Evolutionary conservation across 2,113 vertebrate species (phyloP).

Genomic region (Burhinus bistriatus): DNA sequence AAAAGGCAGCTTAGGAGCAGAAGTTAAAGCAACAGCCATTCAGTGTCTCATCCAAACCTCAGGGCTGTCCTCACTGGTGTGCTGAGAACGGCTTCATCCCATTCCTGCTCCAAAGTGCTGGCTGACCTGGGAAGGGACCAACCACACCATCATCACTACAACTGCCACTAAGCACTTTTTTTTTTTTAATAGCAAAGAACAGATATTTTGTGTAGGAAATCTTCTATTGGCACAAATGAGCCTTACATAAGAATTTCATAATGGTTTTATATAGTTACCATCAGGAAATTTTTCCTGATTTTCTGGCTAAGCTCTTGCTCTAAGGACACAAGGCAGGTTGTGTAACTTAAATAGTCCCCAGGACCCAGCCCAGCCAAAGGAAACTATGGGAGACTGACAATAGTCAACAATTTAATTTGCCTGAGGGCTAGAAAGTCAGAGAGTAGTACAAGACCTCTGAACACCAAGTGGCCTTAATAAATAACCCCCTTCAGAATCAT

Average conservation of each 20-base stretch:
- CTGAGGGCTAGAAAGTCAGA: not conserved
- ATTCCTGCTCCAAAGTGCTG: not conserved
- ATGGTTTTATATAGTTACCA: not conserved
- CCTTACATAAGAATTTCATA: not conserved
- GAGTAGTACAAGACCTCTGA: not conserved
- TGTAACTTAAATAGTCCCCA: not conserved
- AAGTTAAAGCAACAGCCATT: not conserved
- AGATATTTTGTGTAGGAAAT: not conserved
- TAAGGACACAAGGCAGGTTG: not conserved
- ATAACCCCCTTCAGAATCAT: not conserved
- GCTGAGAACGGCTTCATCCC: rapidly evolving
- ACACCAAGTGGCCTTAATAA: not conserved
- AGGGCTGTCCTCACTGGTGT: not conserved
- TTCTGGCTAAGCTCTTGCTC: not conserved
- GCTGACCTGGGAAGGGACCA: not conserved
- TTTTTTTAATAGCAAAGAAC: not conserved
- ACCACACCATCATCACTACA: not conserved
- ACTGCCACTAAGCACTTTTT: not conserved
- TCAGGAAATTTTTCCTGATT: not conserved
- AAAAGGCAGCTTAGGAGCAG: not conserved
- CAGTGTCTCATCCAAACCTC: not conserved
- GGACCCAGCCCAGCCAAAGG: not conserved
- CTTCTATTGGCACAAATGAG: not conserved
- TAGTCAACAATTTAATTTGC: not conserved
- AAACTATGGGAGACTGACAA: not conserved